Evolutionary conservation across 2,113 vertebrate species (phyloP), one percentile per base, ranked within the genome.

Genomic region (Mesembrinibis cayennensis): DNA sequence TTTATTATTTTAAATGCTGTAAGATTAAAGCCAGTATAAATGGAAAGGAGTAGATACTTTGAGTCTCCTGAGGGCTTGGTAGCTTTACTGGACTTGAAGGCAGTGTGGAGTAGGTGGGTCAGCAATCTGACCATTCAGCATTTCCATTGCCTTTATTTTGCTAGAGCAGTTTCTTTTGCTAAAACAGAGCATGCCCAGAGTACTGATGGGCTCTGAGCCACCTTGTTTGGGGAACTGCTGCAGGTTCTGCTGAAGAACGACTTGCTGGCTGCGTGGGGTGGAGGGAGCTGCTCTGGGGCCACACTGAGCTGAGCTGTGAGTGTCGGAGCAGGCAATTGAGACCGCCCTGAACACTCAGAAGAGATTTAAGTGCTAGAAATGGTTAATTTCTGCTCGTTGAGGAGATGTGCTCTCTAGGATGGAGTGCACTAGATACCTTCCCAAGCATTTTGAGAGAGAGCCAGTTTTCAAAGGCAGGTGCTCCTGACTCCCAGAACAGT

Each of bases 1-100:
- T 78, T 93, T 87, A 81, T 66, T 95, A 58, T 91, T 96, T 93
- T 72, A 94, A 90, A 49, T 84, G 44, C 42, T 55, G 7, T 71
- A 49, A 77, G 78, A 87, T 80, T 76, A 90, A 93, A 96, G 65
- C 34, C 25, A 79, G 22, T 5, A 30, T 61, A 52, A 89, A 79
- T 0, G 1, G 53, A 67, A 69, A 58, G 29, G 25, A 69, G 19
- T 82, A 82, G 77, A n/a, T 65, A 25, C 29, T 89, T 79, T 8
- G 45, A 61, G 34, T 77, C 58, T 92, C 47, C 55, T 36, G 4
- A 85, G 49, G 49, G 65, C 72, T 92, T 93, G 23, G 52, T 84
- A 56, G 18, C 36, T 45, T 74, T 73, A 8, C 52, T 62, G 56
- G 47, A 34, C 65, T 87, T 56, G 58, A 55, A 71, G 36, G 52